These are phyloP conservation scores for Caenorhabditis elegans DNA, from an alignment of 1,140 invertebrate species.

Conservation along the genomic window WBcel235 BX284606.5:12986501-12987000, in stretches of 20 bases:
- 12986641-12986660: slow-evolving; percentile 8
- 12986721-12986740: background rate
- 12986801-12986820: too few relatives aligned
- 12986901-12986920: background rate
- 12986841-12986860: background rate
- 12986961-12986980: background rate
- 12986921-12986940: background rate
- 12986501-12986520: background rate
- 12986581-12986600: background rate
- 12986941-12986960: background rate
- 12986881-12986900: background rate
- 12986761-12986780: too few relatives aligned
- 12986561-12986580: background rate
- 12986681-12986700: background rate
- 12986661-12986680: background rate
- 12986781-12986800: too few relatives aligned
- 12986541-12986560: background rate
- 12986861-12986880: background rate
- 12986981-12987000: slow-evolving; percentile 15
- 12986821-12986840: too few relatives aligned
- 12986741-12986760: too few relatives aligned
- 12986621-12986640: background rate
- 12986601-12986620: background rate
- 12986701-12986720: background rate
- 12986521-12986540: background rate